A percentile compares a stretch with the other conserved stretches of the same genome.
Conservation (phyloP, 2,888 invertebrate genomes). For the Leptura quadrifasciata region DNA sequence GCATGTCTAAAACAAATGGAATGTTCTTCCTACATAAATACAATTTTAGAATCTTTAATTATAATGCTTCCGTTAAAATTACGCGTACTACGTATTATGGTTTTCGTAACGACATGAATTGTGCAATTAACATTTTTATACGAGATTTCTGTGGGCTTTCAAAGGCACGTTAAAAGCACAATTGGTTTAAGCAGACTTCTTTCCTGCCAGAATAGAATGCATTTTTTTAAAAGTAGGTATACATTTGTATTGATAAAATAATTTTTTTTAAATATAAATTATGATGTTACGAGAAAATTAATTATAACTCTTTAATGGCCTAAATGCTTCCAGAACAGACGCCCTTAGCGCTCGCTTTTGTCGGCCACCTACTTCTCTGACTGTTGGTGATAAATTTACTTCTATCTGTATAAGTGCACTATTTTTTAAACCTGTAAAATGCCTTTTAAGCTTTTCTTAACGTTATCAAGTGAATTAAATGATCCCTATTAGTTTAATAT, state of each 20-base stretch:
- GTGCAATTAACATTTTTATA: constrained; percentile 16
- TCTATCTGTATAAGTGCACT: constrained; percentile 9
- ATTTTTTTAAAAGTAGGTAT: too few relatives aligned
- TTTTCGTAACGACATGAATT: constrained; percentile 11
- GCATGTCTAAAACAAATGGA: constrained; percentile 30
- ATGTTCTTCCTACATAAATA: constrained; percentile 33
- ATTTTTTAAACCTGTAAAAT: constrained; percentile 23
- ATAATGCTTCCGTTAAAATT: constrained; percentile 10
- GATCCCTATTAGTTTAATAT: constrained; percentile 2
- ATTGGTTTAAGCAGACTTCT: neutral
- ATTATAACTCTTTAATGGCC: neutral
- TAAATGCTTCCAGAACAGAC: neutral
- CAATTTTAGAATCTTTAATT: constrained; percentile 35
- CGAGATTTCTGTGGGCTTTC: constrained; percentile 1
- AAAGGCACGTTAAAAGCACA: neutral
- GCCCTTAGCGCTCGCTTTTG: neutral
- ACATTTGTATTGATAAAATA: neutral
- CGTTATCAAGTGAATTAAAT: constrained; percentile 26
- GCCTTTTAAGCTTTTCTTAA: constrained; percentile 22
- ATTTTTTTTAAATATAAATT: neutral
- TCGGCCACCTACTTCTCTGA: constrained; percentile 21
- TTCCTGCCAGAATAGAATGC: neutral
- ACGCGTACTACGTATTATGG: neutral
- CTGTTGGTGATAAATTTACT: constrained; percentile 20
- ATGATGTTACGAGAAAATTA: neutral